Conservation (phyloP, 2,888 invertebrate species). For the Teinopalpus imperialis region DNA sequence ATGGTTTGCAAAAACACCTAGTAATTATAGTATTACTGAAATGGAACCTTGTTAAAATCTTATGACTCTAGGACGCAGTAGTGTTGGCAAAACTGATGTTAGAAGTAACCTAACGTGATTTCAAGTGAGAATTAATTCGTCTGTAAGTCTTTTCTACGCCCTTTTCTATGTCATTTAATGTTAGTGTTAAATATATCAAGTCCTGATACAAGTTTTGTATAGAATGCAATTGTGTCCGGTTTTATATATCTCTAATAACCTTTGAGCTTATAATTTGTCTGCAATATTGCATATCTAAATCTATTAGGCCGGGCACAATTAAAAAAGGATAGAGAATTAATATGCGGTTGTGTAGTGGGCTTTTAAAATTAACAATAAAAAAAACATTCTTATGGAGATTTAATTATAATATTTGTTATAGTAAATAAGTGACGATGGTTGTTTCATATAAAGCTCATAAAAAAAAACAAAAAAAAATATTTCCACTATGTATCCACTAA, state of each 20-base stretch:
- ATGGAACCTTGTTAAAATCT: no score
- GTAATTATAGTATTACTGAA: no score
- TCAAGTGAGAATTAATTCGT: constrained; percentile 71
- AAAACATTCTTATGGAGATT: constrained; percentile 31
- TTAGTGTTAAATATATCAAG: constrained; percentile 56
- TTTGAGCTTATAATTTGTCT: no score
- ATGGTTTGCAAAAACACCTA: no score
- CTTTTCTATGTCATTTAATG: constrained; percentile 78
- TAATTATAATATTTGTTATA: constrained; percentile 32
- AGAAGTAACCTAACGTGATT: constrained; percentile 72
- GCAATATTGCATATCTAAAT: no score
- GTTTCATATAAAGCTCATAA: constrained; percentile 38
- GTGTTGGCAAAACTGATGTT: constrained; percentile 38
- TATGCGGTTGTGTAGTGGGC: constrained; percentile 31
- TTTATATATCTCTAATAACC: no score
- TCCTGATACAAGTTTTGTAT: not conserved
- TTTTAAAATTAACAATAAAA: constrained; percentile 22
- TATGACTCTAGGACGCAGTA: no score
- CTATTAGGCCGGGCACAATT: not conserved
- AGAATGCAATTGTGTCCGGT: not conserved
- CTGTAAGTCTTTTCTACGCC: constrained; percentile 76
- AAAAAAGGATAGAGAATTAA: not conserved
- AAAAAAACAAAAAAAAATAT: constrained; percentile 38
- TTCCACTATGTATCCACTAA: constrained; percentile 39
- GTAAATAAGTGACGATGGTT: constrained; percentile 37